Percentiles rank a stretch among this genome's conserved stretches.
Evolutionary conservation across 2,797 vertebrate species (phyloP).

Genomic region (Myotis planiceps): DNA sequence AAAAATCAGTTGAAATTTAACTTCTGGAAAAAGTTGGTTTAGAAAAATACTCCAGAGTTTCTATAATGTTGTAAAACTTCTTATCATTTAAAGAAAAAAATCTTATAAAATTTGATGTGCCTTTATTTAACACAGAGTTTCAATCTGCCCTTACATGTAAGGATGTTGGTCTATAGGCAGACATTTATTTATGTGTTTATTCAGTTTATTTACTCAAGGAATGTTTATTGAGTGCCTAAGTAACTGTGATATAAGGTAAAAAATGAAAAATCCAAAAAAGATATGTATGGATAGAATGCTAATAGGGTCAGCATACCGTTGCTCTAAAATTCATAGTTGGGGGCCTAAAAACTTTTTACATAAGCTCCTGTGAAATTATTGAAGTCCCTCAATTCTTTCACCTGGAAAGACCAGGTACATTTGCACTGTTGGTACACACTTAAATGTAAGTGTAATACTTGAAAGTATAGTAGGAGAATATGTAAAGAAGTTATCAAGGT

Average conservation of each 20-base stretch:
- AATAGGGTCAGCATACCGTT: neutral
- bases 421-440: neutral
- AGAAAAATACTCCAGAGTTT: neutral
- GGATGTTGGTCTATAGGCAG: neutral
- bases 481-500: neutral
- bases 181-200: neutral
- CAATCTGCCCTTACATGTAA: neutral
- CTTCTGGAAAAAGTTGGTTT: neutral
- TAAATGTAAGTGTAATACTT: neutral
- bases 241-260: neutral
- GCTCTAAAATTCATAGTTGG: neutral
- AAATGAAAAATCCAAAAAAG: neutral
- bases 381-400: neutral
- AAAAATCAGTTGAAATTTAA: neutral
- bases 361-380: neutral
- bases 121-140: neutral
- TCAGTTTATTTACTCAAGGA: neutral
- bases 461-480: neutral
- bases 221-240: neutral
- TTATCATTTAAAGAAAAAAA: neutral
- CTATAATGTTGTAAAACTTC: neutral
- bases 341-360: neutral
- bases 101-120: neutral
- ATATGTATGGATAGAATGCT: neutral
- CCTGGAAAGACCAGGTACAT: neutral